These are phyloP conservation scores for Piprites chloris DNA, from an alignment of 2,113 vertebrate species.

Conservation along the genomic window DNA sequence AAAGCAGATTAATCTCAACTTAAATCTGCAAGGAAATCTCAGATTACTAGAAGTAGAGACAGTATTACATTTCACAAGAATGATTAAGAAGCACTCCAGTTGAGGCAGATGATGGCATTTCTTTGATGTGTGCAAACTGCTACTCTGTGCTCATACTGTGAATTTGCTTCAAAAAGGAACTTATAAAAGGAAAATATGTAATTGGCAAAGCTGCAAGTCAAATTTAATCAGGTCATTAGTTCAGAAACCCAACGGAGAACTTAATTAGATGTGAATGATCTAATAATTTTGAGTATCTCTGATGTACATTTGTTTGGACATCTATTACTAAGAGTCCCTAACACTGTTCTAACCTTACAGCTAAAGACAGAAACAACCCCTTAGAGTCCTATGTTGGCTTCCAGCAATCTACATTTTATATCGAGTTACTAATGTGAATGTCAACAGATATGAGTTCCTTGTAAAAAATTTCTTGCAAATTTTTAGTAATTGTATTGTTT, in stretches of 20 bases:
- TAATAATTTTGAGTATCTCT: neutral
- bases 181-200: neutral
- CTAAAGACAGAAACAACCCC: neutral
- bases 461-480: neutral
- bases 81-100: neutral
- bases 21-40: neutral
- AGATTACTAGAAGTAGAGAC: neutral
- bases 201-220: neutral
- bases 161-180: neutral
- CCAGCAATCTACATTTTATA: neutral
- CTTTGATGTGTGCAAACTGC: neutral
- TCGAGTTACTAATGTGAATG: neutral
- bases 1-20: neutral
- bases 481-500: neutral
- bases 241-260: neutral
- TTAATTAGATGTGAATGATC: neutral
- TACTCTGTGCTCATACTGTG: neutral
- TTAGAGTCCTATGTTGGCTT: neutral
- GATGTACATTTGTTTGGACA: slow-evolving; percentile 1
- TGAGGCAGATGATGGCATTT: neutral
- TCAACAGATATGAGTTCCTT: neutral
- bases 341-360: neutral
- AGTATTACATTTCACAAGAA: neutral
- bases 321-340: neutral
- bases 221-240: neutral